These are phyloP conservation scores for Coranthus polyacanthus DNA, from an alignment of 2,797 vertebrate species.

Conservation along the genomic window DNA sequence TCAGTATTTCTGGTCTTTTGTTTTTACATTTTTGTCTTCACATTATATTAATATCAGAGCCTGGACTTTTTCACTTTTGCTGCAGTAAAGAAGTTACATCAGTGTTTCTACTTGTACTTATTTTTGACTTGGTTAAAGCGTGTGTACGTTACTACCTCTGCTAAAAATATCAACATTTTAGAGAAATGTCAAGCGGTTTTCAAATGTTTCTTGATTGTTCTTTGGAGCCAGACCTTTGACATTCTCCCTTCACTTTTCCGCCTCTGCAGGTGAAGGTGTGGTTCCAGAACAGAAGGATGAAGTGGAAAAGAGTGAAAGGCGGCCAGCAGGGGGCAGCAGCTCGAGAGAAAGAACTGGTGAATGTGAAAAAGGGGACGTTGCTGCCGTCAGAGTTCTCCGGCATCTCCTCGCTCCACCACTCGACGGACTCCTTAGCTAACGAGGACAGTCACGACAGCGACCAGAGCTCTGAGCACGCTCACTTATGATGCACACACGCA, in stretches of 20 bases:
- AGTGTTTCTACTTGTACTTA: too few relatives aligned
- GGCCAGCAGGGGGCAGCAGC: conserved; percentile 97
- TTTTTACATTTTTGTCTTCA: too few relatives aligned
- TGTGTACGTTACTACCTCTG: too few relatives aligned
- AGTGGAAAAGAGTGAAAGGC: conserved; percentile 99
- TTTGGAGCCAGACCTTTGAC: conserved; percentile 1
- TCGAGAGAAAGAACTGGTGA: conserved; percentile 97
- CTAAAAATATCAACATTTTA: too few relatives aligned
- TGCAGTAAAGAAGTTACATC: too few relatives aligned
- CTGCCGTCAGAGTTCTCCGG: conserved; percentile 96
- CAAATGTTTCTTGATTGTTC: too few relatives aligned
- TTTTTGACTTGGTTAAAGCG: too few relatives aligned
- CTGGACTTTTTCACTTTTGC: too few relatives aligned
- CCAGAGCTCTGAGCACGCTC: conserved; percentile 96
- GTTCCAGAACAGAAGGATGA: conserved; percentile 99
- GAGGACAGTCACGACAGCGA: conserved; percentile 98
- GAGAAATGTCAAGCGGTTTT: too few relatives aligned
- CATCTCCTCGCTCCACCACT: conserved; percentile 93
- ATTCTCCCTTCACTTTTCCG: conserved; percentile 20
- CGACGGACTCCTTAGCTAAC: conserved; percentile 95
- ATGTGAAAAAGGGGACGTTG: conserved; percentile 97
- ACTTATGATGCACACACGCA: conserved; percentile 90
- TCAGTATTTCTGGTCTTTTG: too few relatives aligned
- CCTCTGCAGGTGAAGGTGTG: conserved; percentile 94
- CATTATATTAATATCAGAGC: too few relatives aligned